These are phyloP conservation scores for Anthophora plumipes DNA, from an alignment of 2,888 invertebrate species.

Conservation along the genomic window DNA sequence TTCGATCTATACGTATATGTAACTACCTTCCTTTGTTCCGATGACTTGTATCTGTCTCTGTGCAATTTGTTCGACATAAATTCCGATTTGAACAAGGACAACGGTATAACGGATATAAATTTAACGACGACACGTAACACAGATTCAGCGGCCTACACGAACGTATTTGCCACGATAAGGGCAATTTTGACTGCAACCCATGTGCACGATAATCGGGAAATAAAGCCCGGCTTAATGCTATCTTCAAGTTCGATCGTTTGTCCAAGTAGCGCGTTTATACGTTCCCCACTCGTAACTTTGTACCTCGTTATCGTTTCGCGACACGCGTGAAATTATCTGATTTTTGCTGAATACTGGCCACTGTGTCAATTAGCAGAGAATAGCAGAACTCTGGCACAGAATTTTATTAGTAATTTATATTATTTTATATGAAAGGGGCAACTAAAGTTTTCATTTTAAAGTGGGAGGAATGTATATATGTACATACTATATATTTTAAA, in stretches of 20 bases:
- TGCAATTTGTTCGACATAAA: slow-evolving; percentile 5
- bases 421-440: no score
- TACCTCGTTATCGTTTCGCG: slow-evolving; percentile 44
- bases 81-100: slow-evolving; percentile 2
- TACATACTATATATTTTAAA: no score
- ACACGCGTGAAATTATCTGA: background rate
- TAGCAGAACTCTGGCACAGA: background rate
- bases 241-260: slow-evolving; percentile 66
- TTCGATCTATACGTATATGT: no score
- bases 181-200: slow-evolving; percentile 50
- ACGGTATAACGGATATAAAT: slow-evolving; percentile 8
- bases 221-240: slow-evolving; percentile 65
- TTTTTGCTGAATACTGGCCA: background rate
- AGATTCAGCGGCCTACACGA: slow-evolving; percentile 3
- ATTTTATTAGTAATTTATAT: background rate
- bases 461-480: no score
- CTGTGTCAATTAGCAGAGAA: background rate
- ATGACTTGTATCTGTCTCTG: no score
- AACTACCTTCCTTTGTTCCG: no score
- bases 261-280: slow-evolving; percentile 48
- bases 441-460: background rate
- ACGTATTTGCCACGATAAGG: slow-evolving; percentile 47
- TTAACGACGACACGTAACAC: slow-evolving; percentile 7
- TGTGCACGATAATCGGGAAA: slow-evolving; percentile 57
- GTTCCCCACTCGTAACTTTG: slow-evolving; percentile 47